Conservation (phyloP, 2,113 vertebrate species). For the Meriones unguiculatus region DNA sequence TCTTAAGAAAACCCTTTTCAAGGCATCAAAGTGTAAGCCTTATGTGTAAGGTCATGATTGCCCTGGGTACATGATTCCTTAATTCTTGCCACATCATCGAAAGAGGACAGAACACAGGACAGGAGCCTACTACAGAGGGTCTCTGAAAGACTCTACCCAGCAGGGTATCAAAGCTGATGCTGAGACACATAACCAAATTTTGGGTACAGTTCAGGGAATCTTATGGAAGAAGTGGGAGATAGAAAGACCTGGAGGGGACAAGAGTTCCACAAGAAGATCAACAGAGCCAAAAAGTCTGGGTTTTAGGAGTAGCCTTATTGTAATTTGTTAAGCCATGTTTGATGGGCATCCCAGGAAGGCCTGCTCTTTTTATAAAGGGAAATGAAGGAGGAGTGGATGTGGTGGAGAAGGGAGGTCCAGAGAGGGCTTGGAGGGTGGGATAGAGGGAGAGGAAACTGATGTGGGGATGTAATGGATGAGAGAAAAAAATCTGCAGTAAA, state of each 20-base stretch:
- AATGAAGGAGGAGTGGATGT: neutral
- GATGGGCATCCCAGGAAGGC: neutral
- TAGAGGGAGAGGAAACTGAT: neutral
- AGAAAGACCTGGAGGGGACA: too few relatives aligned
- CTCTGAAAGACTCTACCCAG: too few relatives aligned
- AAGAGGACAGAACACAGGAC: too few relatives aligned
- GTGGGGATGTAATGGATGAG: neutral
- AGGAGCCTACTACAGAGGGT: too few relatives aligned
- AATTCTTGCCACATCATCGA: too few relatives aligned
- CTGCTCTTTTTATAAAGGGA: neutral
- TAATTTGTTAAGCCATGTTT: neutral
- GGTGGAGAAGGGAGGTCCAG: neutral
- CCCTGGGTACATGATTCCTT: neutral
- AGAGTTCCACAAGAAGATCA: too few relatives aligned
- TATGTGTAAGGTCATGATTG: neutral
- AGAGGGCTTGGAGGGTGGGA: too few relatives aligned
- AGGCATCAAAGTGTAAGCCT: neutral
- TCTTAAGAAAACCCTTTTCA: neutral
- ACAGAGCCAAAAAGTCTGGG: neutral
- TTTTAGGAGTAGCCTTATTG: neutral
- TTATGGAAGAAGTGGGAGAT: too few relatives aligned
- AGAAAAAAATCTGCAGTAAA: neutral
- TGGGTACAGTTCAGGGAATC: too few relatives aligned
- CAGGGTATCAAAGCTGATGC: too few relatives aligned
- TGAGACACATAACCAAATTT: too few relatives aligned